phyloP scores from a whole-genome alignment of 2,888 invertebrate genomes.

The Zele albiditarsus region DNA sequence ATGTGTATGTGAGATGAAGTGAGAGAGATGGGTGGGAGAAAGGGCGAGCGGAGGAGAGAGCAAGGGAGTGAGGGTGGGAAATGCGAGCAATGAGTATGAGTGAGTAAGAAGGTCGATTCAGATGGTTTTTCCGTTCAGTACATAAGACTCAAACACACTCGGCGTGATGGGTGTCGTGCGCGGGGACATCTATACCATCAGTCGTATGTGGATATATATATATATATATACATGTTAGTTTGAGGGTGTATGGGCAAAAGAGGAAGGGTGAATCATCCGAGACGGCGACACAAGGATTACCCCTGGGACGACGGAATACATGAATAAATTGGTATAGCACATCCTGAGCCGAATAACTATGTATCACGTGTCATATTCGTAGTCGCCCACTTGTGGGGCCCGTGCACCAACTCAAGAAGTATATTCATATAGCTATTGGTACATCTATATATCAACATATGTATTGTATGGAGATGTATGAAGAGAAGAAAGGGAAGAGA shows the following conservation, averaged over 20 bases:
- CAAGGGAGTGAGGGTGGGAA: neutral
- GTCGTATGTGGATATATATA: too few species aligned
- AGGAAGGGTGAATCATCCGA: slow-evolving; percentile 29
- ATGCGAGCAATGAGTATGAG: neutral
- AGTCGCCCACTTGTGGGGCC: slow-evolving; percentile 47
- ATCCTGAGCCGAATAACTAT: slow-evolving; percentile 49
- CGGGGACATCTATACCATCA: slow-evolving; percentile 1
- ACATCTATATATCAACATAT: neutral
- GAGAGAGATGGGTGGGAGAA: too few species aligned
- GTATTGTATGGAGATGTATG: slow-evolving; percentile 2
- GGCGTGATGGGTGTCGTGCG: neutral
- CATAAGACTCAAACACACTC: neutral
- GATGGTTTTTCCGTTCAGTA: neutral
- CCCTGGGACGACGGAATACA: slow-evolving; percentile 50
- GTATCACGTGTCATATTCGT: slow-evolving; percentile 53
- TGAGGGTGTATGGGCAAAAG: neutral
- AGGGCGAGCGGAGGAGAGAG: neutral
- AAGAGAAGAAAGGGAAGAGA: neutral
- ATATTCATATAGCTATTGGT: neutral
- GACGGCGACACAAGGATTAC: slow-evolving; percentile 50
- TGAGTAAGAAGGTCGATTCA: slow-evolving; percentile 14
- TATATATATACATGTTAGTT: slow-evolving; percentile 3
- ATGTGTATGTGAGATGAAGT: neutral
- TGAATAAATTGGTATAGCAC: slow-evolving; percentile 50
- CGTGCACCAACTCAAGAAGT: slow-evolving; percentile 17